Evolutionary conservation across 2,888 invertebrate species (phyloP).

Genomic region (Limnephilus marmoratus): DNA sequence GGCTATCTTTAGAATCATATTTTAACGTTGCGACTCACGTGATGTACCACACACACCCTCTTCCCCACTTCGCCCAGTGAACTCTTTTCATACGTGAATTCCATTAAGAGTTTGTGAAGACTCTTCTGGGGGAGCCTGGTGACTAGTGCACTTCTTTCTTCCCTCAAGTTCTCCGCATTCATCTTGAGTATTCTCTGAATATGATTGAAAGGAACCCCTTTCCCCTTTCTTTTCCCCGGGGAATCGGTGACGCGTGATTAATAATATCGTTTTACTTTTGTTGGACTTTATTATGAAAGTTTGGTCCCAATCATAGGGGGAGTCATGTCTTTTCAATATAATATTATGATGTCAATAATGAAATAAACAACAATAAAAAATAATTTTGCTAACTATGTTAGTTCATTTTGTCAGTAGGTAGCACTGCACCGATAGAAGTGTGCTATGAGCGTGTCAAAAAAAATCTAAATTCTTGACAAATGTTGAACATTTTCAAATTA

Average conservation of each 20-base stretch:
- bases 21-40: constrained; percentile 17
- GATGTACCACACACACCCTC: background rate
- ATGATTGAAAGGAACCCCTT: constrained; percentile 37
- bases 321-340: background rate
- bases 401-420: too few relatives aligned
- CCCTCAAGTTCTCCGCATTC: constrained; percentile 33
- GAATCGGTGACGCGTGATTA: background rate
- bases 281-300: background rate
- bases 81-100: constrained; percentile 53
- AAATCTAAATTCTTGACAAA: too few relatives aligned
- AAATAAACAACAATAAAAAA: too few relatives aligned
- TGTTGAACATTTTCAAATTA: too few relatives aligned
- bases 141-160: constrained; percentile 40
- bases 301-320: background rate
- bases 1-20: background rate
- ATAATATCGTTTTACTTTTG: background rate
- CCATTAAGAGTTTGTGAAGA: constrained; percentile 52
- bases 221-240: background rate
- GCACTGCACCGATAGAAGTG: too few relatives aligned
- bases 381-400: too few relatives aligned
- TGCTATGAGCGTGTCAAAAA: too few relatives aligned
- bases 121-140: constrained; percentile 29
- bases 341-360: background rate
- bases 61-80: background rate
- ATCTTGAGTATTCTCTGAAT: constrained; percentile 20